Base-by-base conservation (phyloP, 2,888 invertebrate genomes). In the Orchesellides sinensis region DNA sequence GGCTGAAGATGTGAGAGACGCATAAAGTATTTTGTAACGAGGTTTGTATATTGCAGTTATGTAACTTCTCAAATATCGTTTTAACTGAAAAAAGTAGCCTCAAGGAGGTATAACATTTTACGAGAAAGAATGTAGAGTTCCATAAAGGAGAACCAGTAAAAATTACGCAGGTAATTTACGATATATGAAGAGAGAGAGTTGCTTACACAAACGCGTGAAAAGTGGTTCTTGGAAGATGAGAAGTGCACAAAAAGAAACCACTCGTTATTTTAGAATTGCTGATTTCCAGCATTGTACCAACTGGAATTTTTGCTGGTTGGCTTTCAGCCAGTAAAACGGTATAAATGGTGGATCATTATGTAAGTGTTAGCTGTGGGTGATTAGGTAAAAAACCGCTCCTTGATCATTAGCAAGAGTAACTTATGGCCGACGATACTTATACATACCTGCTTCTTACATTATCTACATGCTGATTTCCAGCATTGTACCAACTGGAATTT, bases 181-280 rank as follows among this genome's bases (percentile, higher is more conserved):
- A n/a, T n/a, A n/a, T n/a, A n/a, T n/a, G n/a, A n/a, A n/a, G n/a
- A n/a, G n/a, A 35, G 35, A 35, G 12, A 35, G 35, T 35, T 35
- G 35, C 35, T 35, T n/a, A n/a, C n/a, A n/a, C n/a, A n/a, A n/a
- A n/a, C n/a, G n/a, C 59, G 77, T 77, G 68, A 77, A 77, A 77
- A 77, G 77, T 77, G 68, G 77, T 68, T 77, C 77, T 40, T 40
- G 40, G 40, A 40, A 40, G 40, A 40, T 40, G n/a, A n/a, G n/a
- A 40, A 2, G n/a, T 47, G 25, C 6, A 54, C 10, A 23, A 14
- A 21, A 66, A 25, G 29, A 8, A 65, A 65, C 35, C n/a, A 21
- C 8, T 40, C 35, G 21, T 35, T n/a, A 27, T 8, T 4, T 8
- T 61, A 32, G 29, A 32, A 12, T 25, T 66, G 47, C 66, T 23